These are phyloP conservation scores for Stenolophus ochropezus DNA, from an alignment of 2,888 invertebrate genomes.

Conservation along the genomic window DNA sequence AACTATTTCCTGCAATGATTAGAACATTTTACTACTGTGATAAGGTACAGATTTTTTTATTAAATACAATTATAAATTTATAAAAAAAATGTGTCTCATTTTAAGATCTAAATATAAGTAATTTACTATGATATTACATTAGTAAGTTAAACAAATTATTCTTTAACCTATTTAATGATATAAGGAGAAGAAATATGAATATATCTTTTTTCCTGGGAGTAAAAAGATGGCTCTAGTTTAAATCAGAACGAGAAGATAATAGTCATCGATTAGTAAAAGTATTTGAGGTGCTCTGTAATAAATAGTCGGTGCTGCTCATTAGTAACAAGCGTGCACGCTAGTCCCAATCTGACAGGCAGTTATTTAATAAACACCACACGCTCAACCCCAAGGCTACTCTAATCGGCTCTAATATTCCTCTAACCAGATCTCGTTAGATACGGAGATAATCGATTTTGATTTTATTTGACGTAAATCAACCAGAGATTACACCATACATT, in stretches of 20 bases:
- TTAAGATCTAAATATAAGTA: too few relatives aligned
- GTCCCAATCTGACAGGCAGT: conserved; percentile 32
- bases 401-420: conserved; percentile 21
- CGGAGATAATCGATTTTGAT: conserved; percentile 38
- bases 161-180: too few relatives aligned
- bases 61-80: too few relatives aligned
- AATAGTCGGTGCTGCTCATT: conserved; percentile 26
- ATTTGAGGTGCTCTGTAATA: conserved; percentile 16
- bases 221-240: background rate
- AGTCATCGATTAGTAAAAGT: conserved; percentile 11
- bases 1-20: too few relatives aligned
- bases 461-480: conserved; percentile 38
- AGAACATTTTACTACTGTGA: too few relatives aligned
- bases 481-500: background rate
- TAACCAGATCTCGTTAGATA: conserved; percentile 21
- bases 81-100: too few relatives aligned
- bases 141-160: too few relatives aligned
- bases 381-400: conserved; percentile 16
- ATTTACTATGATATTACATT: too few relatives aligned
- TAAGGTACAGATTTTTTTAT: too few relatives aligned
- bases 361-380: conserved; percentile 46
- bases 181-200: too few relatives aligned
- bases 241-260: conserved; percentile 32
- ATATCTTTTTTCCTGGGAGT: background rate
- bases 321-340: conserved; percentile 30